A percentile compares a stretch with the other conserved stretches of the same genome.
Conservation (phyloP, 2,888 invertebrate species). For the Epsilonema sp. region DNA sequence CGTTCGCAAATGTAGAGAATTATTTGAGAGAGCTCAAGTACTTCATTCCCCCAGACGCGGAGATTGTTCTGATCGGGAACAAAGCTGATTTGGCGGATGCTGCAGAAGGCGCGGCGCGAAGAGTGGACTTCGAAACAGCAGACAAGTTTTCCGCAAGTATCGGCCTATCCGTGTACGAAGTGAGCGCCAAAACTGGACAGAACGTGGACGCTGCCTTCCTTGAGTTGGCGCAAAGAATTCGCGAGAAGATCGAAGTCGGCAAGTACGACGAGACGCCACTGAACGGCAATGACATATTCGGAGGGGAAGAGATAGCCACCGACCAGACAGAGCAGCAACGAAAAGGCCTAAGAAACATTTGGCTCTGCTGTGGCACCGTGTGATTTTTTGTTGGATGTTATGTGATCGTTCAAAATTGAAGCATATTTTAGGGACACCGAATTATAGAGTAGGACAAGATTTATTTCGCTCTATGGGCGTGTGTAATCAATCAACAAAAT, state of each 20-base stretch:
- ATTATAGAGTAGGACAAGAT: too few species aligned
- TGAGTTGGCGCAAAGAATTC: slow-evolving; percentile 1
- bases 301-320: too few species aligned
- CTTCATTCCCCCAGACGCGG: slow-evolving; percentile 3
- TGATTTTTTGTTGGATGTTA: too few species aligned
- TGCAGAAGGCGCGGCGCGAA: not conserved
- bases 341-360: too few species aligned
- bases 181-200: not conserved
- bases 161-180: slow-evolving; percentile 4
- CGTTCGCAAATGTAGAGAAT: slow-evolving; percentile 1
- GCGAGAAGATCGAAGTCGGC: slow-evolving; percentile 3
- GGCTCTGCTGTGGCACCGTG: too few species aligned
- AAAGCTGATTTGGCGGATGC: slow-evolving; percentile 9
- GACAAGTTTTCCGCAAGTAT: not conserved
- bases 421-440: too few species aligned
- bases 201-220: slow-evolving; percentile 1
- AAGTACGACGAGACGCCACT: too few species aligned
- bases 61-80: slow-evolving; percentile 8
- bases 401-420: too few species aligned
- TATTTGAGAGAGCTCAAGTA: not conserved
- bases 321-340: too few species aligned
- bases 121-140: not conserved
- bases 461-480: too few species aligned
- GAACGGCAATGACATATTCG: too few species aligned
- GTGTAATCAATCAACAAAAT: too few species aligned